phyloP scores from a whole-genome alignment of 2,113 vertebrate species.

The Oncorhynchus mykiss region DNA sequence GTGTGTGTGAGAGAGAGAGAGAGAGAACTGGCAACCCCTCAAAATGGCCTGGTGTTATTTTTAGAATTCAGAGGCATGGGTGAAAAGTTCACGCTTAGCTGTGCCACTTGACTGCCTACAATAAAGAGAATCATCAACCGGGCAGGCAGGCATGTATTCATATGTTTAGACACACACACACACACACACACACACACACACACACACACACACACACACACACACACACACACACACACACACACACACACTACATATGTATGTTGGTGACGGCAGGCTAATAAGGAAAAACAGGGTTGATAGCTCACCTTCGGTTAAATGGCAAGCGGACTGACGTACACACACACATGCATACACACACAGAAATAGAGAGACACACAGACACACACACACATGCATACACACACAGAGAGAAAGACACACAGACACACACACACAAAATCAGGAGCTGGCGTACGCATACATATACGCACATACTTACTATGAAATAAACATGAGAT shows the following conservation, averaged over 20 bases:
- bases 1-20: too few relatives aligned
- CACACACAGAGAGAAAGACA: background rate
- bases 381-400: background rate
- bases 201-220: slow-evolving; percentile 6
- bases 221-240: slow-evolving; percentile 5
- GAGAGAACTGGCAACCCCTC: too few relatives aligned
- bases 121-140: background rate
- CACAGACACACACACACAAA: too few relatives aligned
- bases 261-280: too few relatives aligned
- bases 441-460: background rate
- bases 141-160: background rate
- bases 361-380: too few relatives aligned
- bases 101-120: too few relatives aligned
- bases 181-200: slow-evolving; percentile 6
- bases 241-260: background rate
- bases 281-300: too few relatives aligned
- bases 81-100: background rate
- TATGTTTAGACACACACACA: background rate
- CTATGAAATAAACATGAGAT: too few relatives aligned
- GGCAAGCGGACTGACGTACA: too few relatives aligned
- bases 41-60: too few relatives aligned
- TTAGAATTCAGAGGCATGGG: too few relatives aligned
- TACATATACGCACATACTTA: background rate
- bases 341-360: background rate
- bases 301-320: too few relatives aligned